Percentiles rank a stretch among this genome's conserved stretches.
These are phyloP conservation scores for Danaus plexippus DNA, from an alignment of 1,140 invertebrate species.

Conservation along the genomic window DNA sequence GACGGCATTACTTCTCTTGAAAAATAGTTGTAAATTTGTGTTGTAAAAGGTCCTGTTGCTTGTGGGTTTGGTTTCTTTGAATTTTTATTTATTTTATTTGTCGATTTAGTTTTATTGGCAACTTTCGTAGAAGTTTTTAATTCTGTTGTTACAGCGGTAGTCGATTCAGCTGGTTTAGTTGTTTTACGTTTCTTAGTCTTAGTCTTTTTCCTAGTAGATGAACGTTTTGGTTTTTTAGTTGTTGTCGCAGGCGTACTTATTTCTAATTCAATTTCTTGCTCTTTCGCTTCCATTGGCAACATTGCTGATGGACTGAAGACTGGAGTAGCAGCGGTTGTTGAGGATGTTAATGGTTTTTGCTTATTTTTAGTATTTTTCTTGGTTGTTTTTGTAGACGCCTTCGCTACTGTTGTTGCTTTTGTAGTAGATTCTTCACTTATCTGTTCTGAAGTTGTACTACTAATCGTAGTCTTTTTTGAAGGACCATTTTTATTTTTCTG, in stretches of 20 bases:
- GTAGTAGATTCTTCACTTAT: constrained; percentile 31
- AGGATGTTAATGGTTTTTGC: constrained; percentile 22
- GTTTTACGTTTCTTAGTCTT: constrained; percentile 67
- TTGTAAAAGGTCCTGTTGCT: constrained; percentile 74
- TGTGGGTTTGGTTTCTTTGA: constrained; percentile 56
- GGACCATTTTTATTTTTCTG: constrained; percentile 64
- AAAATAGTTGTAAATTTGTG: constrained; percentile 84
- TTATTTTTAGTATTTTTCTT: constrained; percentile 61
- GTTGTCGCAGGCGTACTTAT: constrained; percentile 64
- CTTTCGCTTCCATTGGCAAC: constrained; percentile 70
- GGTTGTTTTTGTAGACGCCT: constrained; percentile 39
- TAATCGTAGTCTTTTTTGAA: constrained; percentile 9
- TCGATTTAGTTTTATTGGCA: constrained; percentile 60
- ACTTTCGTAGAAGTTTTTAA: constrained; percentile 42
- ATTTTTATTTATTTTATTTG: constrained; percentile 45
- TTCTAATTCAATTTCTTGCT: constrained; percentile 72
- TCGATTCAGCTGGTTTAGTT: constrained; percentile 64
- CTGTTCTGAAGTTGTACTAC: constrained; percentile 29
- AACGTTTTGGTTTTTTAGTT: constrained; percentile 68
- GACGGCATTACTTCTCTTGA: constrained; percentile 85
- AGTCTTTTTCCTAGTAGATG: constrained; percentile 62
- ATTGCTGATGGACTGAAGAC: constrained; percentile 46
- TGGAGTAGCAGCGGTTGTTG: constrained; percentile 31
- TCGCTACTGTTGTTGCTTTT: constrained; percentile 28
- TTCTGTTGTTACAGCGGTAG: constrained; percentile 63